phyloP scores from a whole-genome alignment of 2,888 invertebrate genomes.

The Yponomeuta plumbellus region DNA sequence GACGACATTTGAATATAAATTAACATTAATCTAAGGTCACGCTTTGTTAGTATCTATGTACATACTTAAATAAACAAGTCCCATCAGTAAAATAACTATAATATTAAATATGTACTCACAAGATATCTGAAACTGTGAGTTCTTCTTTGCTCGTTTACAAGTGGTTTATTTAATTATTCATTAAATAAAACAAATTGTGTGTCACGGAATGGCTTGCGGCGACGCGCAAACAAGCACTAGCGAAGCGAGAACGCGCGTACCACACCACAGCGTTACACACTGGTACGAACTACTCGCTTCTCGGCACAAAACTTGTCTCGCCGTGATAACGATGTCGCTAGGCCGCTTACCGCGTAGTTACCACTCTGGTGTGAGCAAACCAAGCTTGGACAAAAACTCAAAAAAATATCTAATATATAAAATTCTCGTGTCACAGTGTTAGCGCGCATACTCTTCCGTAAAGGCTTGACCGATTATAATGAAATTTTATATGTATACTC shows the following conservation, averaged over 20 bases:
- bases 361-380: not conserved
- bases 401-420: too few species aligned
- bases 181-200: not conserved
- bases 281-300: constrained; percentile 5
- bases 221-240: constrained; percentile 51
- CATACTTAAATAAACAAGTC: not conserved
- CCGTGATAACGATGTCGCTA: constrained; percentile 10
- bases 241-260: constrained; percentile 36
- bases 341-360: not conserved
- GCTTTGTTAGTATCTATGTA: not conserved
- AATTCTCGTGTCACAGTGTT: too few species aligned
- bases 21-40: constrained; percentile 1
- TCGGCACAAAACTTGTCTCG: not conserved
- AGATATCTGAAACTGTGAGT: not conserved
- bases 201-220: constrained; percentile 32
- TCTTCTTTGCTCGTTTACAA: not conserved
- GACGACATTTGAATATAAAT: not conserved
- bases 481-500: too few species aligned
- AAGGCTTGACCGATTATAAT: too few species aligned
- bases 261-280: constrained; percentile 27
- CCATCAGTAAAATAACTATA: not conserved
- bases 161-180: not conserved
- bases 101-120: not conserved
- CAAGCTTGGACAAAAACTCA: not conserved
- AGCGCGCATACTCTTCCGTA: too few species aligned